Conservation (phyloP, 2,888 invertebrate species). For the Metellina segmentata region DNA sequence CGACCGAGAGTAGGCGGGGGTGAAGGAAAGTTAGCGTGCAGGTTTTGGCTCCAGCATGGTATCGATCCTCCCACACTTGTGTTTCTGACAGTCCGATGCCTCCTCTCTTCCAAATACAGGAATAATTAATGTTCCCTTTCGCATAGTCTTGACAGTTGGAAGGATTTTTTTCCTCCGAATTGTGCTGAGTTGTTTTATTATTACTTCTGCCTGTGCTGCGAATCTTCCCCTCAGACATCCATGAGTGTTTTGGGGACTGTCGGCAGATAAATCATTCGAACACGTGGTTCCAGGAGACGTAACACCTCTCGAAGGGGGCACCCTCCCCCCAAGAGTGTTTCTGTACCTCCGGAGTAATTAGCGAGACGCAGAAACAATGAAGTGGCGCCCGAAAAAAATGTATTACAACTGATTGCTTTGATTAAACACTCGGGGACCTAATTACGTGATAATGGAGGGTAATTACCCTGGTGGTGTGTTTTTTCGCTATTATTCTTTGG, state of each 20-base stretch:
- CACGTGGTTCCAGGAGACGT: conserved; percentile 64
- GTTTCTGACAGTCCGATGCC: conserved; percentile 60
- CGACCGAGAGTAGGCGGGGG: neutral
- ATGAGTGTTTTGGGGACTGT: neutral
- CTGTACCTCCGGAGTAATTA: conserved; percentile 61
- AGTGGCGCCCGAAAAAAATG: conserved; percentile 39
- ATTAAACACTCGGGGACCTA: conserved; percentile 71
- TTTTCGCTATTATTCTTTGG: conserved; percentile 19
- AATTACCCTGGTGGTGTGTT: conserved; percentile 46
- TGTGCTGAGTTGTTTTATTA: conserved; percentile 25
- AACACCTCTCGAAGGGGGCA: conserved; percentile 51
- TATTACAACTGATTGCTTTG: conserved; percentile 71
- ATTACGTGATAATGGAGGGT: conserved; percentile 70
- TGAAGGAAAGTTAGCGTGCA: conserved; percentile 17
- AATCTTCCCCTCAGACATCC: conserved; percentile 24
- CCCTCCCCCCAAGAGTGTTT: neutral
- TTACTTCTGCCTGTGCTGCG: conserved; percentile 17
- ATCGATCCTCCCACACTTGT: conserved; percentile 52
- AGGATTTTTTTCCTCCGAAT: neutral
- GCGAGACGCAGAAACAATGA: conserved; percentile 61
- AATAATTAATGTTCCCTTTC: conserved; percentile 70
- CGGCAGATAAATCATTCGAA: conserved; percentile 70
- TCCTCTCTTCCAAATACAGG: conserved; percentile 63
- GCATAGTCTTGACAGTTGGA: conserved; percentile 58
- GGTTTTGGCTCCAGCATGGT: conserved; percentile 41